phyloP scores from a whole-genome alignment of 2,113 vertebrate genomes.

The Microcebus ravelobensis region DNA sequence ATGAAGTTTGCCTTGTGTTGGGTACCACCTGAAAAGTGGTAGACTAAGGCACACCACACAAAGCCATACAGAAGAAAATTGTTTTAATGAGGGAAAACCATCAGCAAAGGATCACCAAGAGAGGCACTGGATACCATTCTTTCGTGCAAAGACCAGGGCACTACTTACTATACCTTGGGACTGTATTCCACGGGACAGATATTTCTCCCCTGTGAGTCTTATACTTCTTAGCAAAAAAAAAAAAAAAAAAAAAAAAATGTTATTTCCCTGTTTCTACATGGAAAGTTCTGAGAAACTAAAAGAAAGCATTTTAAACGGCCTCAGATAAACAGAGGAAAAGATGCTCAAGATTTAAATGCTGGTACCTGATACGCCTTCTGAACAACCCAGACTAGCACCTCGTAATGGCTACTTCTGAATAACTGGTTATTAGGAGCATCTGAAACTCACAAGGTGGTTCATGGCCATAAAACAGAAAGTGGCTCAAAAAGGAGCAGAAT shows the following conservation, averaged over 20 bases:
- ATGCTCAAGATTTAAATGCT: conserved; percentile 35
- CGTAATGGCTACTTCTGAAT: conserved; percentile 25
- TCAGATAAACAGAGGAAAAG: neutral
- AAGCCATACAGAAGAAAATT: neutral
- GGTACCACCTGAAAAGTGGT: neutral
- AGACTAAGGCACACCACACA: neutral
- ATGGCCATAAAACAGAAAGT: neutral
- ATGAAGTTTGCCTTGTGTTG: neutral
- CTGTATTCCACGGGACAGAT: neutral
- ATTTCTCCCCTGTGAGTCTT: neutral
- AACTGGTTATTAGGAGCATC: neutral
- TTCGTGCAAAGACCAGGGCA: neutral
- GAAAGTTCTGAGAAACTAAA: neutral
- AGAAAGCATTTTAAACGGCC: neutral
- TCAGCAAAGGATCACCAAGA: neutral
- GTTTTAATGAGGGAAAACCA: neutral
- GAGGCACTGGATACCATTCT: neutral
- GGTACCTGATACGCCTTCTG: neutral
- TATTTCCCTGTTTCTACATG: neutral
- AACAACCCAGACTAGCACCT: neutral
- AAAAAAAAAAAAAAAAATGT: neutral
- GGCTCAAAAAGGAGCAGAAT: neutral
- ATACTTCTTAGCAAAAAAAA: neutral
- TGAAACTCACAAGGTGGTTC: neutral
- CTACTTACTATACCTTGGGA: neutral